phyloP scores from a whole-genome alignment of 2,113 vertebrate genomes.

The Labeo catla region DNA sequence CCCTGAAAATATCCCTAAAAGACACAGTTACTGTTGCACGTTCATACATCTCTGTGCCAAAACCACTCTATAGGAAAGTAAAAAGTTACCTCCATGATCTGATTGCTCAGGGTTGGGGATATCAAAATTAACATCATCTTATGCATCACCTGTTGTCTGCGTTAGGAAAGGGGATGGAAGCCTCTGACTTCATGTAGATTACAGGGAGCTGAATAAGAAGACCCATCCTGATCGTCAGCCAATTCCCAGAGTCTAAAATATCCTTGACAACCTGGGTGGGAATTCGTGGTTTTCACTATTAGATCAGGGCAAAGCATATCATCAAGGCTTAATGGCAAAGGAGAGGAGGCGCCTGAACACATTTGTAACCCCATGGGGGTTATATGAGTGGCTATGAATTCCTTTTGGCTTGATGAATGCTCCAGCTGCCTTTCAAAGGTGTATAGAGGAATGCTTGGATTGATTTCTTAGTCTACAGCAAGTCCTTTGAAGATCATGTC shows the following conservation, averaged over 20 bases:
- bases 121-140: not conserved
- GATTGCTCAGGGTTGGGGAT: not conserved
- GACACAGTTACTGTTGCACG: too few relatives aligned
- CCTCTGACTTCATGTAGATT: constrained; percentile 3
- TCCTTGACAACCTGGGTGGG: not conserved
- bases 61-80: not conserved
- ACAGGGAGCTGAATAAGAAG: constrained; percentile 38
- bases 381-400: not conserved
- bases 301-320: not conserved
- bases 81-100: constrained; percentile 2
- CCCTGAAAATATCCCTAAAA: too few relatives aligned
- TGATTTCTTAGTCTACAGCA: constrained; percentile 30
- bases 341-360: not conserved
- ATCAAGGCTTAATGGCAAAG: not conserved
- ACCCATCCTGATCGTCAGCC: not conserved
- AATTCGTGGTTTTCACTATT: not conserved
- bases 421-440: constrained; percentile 29
- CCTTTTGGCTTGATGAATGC: constrained; percentile 34
- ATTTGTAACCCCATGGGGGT: not conserved
- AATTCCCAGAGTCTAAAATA: not conserved
- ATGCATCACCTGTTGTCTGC: constrained; percentile 14
- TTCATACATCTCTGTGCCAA: not conserved
- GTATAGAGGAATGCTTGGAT: not conserved
- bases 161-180: constrained; percentile 47
- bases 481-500: constrained; percentile 46